Evolutionary conservation across 2,113 vertebrate genomes (phyloP), one percentile per base, ranked within the genome.

Genomic region (Ia io): DNA sequence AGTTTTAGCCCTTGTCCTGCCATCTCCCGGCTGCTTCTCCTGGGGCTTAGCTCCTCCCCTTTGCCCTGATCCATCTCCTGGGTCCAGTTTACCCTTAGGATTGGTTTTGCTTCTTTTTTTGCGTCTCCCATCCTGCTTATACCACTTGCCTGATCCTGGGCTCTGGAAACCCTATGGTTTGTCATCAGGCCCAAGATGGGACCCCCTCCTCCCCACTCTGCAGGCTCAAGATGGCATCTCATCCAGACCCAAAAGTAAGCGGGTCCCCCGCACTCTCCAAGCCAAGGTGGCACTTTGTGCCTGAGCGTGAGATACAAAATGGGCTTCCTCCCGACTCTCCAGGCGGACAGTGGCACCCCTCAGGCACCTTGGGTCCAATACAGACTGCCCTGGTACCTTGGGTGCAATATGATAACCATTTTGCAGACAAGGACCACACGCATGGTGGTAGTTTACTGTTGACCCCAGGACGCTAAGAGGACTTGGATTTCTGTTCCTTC

Each of bases 391-490:
- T 17, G 67, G 74, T 40, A 4, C 40, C 20, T 69, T 30, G 12
- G n/a, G n/a, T 3, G 0, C 32, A 30, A 0, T 12, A 10, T 23
- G 53, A 44, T 18, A 9, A 9, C 14, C 6, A 8, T 22, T 88
- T 78, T 53, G 51, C 49, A 53, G 11, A 61, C 3, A 25, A 22
- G 28, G 35, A 53, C 14, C 11, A 17, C 4, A 1, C 2, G 11
- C 12, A 1, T 1, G 2, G 22, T 30, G 32, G 53, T 32, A 11
- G 16, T 23, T 61, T 7, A 1, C 28, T 8, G 1, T 53, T 32
- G 8, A 28, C 30, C n/a, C 47, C 30, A 53, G 40, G 25, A 53
- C 53, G 47, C 40, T 82, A 4, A 87, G 84, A 71, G 78, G 88
- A 35, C 47, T 20, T n/a, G n/a, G 47, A 47, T 84, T 84, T 53